Conservation (phyloP, 2,888 invertebrate species). For the Dicycla oo region DNA sequence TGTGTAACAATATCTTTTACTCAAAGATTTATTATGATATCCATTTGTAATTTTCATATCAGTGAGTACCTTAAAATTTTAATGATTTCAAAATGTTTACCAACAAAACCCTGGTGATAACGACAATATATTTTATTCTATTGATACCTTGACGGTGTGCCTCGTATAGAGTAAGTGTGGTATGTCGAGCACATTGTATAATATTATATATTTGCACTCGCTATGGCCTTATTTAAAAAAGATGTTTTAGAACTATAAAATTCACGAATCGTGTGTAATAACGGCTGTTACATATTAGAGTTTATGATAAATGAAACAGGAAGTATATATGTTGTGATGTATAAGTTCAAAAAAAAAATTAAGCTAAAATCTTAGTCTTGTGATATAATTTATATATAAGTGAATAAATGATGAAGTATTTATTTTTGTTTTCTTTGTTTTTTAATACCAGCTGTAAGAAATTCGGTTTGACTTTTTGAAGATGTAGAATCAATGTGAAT, state of each 20-base stretch:
- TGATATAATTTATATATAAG: constrained; percentile 90
- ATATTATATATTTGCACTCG: constrained; percentile 72
- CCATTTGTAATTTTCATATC: constrained; percentile 80
- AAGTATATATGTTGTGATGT: constrained; percentile 89
- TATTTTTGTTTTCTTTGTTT: constrained; percentile 70
- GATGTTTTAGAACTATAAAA: constrained; percentile 73
- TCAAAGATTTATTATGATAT: constrained; percentile 60
- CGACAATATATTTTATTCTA: constrained; percentile 82
- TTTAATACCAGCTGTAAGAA: constrained; percentile 10
- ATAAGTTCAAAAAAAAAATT: constrained; percentile 88
- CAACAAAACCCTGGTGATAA: constrained; percentile 75
- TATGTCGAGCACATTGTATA: constrained; percentile 73
- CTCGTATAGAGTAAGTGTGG: constrained; percentile 71
- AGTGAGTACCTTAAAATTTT: constrained; percentile 77
- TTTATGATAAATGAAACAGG: constrained; percentile 80
- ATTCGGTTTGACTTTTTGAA: neutral
- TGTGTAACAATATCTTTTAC: constrained; percentile 49
- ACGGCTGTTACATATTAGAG: constrained; percentile 86
- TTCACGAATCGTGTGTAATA: constrained; percentile 79
- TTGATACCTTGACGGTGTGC: constrained; percentile 76
- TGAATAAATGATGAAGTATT: constrained; percentile 90
- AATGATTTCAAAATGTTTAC: constrained; percentile 68
- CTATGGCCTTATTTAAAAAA: constrained; percentile 87
- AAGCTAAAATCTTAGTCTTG: constrained; percentile 88
- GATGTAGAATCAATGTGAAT: neutral